phyloP scores from a whole-genome alignment of 2,113 vertebrate genomes.

The Helogale parvula region DNA sequence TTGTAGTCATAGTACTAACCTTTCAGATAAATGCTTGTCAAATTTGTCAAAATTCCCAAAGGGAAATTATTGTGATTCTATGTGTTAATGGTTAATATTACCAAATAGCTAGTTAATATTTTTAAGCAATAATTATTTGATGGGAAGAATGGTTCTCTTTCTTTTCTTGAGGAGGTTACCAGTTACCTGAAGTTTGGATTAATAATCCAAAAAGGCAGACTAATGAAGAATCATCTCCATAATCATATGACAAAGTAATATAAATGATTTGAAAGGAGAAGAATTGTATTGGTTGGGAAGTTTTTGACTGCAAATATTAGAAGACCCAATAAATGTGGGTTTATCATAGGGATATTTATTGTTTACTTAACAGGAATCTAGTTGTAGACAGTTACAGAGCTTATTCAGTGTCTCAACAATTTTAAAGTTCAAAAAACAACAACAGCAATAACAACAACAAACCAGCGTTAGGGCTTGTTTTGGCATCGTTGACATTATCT shows the following conservation, averaged over 20 bases:
- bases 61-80: neutral
- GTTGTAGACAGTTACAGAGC: neutral
- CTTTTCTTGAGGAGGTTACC: neutral
- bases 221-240: neutral
- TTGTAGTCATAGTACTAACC: neutral
- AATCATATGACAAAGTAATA: neutral
- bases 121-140: conserved; percentile 28
- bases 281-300: neutral
- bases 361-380: neutral
- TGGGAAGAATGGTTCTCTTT: neutral
- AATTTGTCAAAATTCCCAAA: neutral
- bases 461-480: neutral
- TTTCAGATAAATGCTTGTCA: neutral
- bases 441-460: neutral
- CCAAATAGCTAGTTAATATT: neutral
- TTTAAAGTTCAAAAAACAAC: neutral
- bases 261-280: neutral
- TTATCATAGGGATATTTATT: neutral
- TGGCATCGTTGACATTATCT: neutral
- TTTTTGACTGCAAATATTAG: neutral
- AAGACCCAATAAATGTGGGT: neutral
- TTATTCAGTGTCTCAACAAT: neutral
- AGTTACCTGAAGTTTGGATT: conserved; percentile 25
- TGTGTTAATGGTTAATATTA: neutral
- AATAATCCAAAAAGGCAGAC: neutral